Base-by-base conservation (phyloP, 2,113 vertebrate genomes). In the Rattus norvegicus region DNA sequence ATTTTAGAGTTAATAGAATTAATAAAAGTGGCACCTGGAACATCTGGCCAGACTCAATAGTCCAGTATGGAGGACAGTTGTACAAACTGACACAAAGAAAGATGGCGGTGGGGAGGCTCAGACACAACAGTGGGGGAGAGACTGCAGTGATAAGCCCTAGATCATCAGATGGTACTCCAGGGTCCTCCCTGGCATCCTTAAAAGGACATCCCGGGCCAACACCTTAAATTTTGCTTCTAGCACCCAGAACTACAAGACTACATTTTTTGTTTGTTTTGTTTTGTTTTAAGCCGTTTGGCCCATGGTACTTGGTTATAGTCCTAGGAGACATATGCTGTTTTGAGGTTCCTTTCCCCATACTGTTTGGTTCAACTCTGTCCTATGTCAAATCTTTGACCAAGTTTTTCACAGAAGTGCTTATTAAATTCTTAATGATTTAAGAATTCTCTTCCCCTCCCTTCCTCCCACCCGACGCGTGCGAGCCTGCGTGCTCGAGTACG, bases 311-410 rank as follows among this genome's bases (percentile, higher is more conserved):
- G 61, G 59, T 36, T 54, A 63, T 5, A 73, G 30, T 47, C 43
- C 19, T 61, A 9, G 17, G 52, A 52, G 33, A 67, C 5, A 20
- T 2, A 17, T 6, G 0, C 5, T 10, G 17, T 7, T 1, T 12
- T 4, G 19, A 83, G 3, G 0, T 4, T 5, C 7, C 39, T 59
- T 59, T 39, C 67, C 30, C 28, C 24, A 12, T 16, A 36, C 14
- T n/a, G 13, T 73, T 39, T 72, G 69, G 24, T 26, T 72, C 26
- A 30, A 63, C 61, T 79, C 65, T 67, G 69, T 63, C 69, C 12
- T n/a, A 75, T 7, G 56, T 2, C 88, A 39, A 47, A 63, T 12
- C 2, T 30, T 69, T 63, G 30, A 33, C 36, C 43, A 4, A 56
- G 28, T 69, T 84, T 84, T 39, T 28, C 36, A 65, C 2, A 39